Base-by-base conservation (phyloP, 2,113 vertebrate species). In the Saimiri boliviensis region DNA sequence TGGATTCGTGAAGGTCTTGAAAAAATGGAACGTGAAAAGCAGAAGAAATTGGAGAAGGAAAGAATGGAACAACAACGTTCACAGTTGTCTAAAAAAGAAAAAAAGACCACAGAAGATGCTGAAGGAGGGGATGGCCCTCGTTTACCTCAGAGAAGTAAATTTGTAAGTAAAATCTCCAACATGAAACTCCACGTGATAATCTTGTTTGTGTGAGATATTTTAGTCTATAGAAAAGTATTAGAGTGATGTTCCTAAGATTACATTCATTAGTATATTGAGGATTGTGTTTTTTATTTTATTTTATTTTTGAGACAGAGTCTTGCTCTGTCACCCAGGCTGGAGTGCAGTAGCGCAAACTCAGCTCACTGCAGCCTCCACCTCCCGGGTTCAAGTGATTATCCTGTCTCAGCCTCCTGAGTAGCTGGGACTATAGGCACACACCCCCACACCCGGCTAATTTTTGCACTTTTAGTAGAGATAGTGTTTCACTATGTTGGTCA, bases 1-100 rank as follows among this genome's bases (percentile, higher is more conserved):
- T 99, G 99, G 99, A 99, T 99, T 98, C 99, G 99, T 58, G 99
- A 99, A 97, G 99, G 99, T 54, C 99, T 99, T 82, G 99, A 99
- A 98, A 99, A 99, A 98, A 99, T 99, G 99, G 99, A 99, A 98
- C 98, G 99, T 93, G 99, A 99, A 97, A 99, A 99, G 92, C 99
- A 99, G 98, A 99, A 99, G 98, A 99, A 99, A 96, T 77, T 99
- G 95, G 99, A 99, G 95, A 99, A 99, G 79, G 99, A 99, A 97
- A 99, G 99, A 95, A 99, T 99, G 99, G 99, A 99, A 92, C 99
- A 99, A 94, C 99, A 99, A 74, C 99, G 99, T 21, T 99, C 99
- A 77, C 99, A 99, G 66, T 98, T 99, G 98, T 99, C 99, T 92
- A 99, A 99, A 97, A 99, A 99, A 45, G 99, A 99, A 85, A 98